Evolutionary conservation across 2,888 invertebrate species (phyloP), one percentile per base, ranked within the genome.

Genomic region (Polydrusus tereticollis): DNA sequence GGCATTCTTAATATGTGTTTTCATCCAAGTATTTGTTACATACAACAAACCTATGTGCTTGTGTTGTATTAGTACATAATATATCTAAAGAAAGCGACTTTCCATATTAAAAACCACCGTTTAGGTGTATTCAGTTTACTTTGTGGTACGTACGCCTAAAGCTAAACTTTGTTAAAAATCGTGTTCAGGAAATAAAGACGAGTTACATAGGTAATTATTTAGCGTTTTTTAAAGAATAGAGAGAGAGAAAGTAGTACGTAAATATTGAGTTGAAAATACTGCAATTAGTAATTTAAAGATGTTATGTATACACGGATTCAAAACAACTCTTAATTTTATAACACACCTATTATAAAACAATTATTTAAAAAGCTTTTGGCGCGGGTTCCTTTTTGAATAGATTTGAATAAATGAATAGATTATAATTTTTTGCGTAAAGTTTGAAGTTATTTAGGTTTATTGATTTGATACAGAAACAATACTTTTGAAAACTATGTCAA

Each of bases 331-430:
- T 58, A 36, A 58, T 23, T 57, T 36, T 36, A 57, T 38, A 57
- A 33, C 57, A 4, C n/a, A n/a, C n/a, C n/a, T 59, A 43, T 59
- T 59, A 59, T 59, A 43, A 59, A 59, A 59, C 59, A 38, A 59
- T 59, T 20, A 59, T 36, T 59, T 41, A 26, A 43, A 43, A 18
- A 21, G n/a, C 26, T 14, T 41, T 59, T 26, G 23, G 59, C 41
- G 41, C 41, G 7, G 43, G 8, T 23, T 59, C 26, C 26, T 26
- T 14, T 5, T 7, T 41, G 59, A 21, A 59, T 62, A 62, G n/a
- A 62, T 62, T 47, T 26, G 20, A 47, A 62, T 47, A 62, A 20
- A 29, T 63, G 50, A 52, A 47, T 29, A 47, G 14, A 21, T 29
- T 33, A 45, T 8, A 18, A 20, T 50, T 50, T 21, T 36, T 33